These are phyloP conservation scores for Drosophila malerkotliana DNA, from an alignment of 1,140 invertebrate genomes.

Conservation along the genomic window DNA sequence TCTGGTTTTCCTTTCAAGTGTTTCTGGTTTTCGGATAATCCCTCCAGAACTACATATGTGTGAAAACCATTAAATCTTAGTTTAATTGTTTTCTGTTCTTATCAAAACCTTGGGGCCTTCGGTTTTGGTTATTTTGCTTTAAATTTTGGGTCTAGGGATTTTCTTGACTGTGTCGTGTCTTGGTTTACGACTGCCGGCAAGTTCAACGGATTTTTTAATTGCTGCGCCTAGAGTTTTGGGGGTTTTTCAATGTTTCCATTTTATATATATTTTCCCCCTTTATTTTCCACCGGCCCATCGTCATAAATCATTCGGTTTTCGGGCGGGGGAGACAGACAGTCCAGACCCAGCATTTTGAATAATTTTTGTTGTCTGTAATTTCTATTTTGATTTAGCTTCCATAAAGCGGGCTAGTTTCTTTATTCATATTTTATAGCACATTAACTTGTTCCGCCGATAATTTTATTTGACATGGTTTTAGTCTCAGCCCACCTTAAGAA, in stretches of 20 bases:
- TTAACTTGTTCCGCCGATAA: constrained; percentile 71
- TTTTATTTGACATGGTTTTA: constrained; percentile 52
- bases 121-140: constrained; percentile 16
- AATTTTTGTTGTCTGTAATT: constrained; percentile 51
- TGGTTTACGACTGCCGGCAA: constrained; percentile 66
- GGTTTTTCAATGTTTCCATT: constrained; percentile 61
- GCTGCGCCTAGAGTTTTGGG: constrained; percentile 53
- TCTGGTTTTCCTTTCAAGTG: constrained; percentile 6
- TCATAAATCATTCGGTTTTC: constrained; percentile 67
- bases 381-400: constrained; percentile 62
- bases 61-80: constrained; percentile 71
- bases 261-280: constrained; percentile 37
- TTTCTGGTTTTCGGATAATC: constrained; percentile 39
- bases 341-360: constrained; percentile 46
- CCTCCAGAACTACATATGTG: constrained; percentile 60
- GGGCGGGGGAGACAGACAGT: constrained; percentile 19
- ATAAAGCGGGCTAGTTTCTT: constrained; percentile 25
- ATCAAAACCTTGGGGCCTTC: constrained; percentile 44
- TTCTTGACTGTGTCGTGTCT: constrained; percentile 20
- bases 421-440: constrained; percentile 52
- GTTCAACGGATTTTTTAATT: constrained; percentile 78
- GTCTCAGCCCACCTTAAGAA: constrained; percentile 34
- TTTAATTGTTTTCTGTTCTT: constrained; percentile 58
- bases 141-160: constrained; percentile 12
- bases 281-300: constrained; percentile 41